These are phyloP conservation scores for Oryctolagus cuniculus DNA, from an alignment of 2,113 vertebrate genomes.

Conservation along the genomic window mOryCun1.1 NC_091436.1:49894501-49895000, in stretches of 20 bases:
- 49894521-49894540: not conserved
- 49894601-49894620: conserved; percentile 11
- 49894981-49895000: not conserved
- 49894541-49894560: not conserved
- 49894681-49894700: not conserved
- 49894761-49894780: conserved; percentile 28
- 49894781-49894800: conserved; percentile 62
- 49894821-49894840: not conserved
- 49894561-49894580: not conserved
- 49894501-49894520: not conserved
- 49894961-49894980: not conserved
- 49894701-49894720: conserved; percentile 43
- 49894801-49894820: conserved; percentile 48
- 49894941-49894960: not conserved
- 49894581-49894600: not conserved
- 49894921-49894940: not conserved
- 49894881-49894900: not conserved
- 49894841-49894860: conserved; percentile 10
- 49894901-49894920: not conserved
- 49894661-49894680: conserved; percentile 17
- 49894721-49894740: conserved; percentile 63
- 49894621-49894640: not conserved
- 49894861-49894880: not conserved
- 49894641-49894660: not conserved
- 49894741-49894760: conserved; percentile 19